These are phyloP conservation scores for Hydropsyche tenuis DNA, from an alignment of 1,140 invertebrate species.

Conservation along the genomic window DNA sequence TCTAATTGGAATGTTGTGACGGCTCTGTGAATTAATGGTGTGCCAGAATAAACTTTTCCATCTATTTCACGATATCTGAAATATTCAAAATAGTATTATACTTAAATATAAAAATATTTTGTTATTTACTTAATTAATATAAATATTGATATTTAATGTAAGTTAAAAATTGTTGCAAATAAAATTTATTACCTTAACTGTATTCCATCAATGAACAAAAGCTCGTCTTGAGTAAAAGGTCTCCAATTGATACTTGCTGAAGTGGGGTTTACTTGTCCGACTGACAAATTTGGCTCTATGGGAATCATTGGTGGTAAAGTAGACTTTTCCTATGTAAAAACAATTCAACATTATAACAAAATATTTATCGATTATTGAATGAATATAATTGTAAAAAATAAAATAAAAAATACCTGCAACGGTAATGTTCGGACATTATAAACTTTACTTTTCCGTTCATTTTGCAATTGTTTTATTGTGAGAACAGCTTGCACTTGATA, in stretches of 20 bases:
- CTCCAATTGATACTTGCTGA: conserved; percentile 82
- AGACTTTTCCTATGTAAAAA: conserved; percentile 52
- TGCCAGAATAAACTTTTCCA: conserved; percentile 75
- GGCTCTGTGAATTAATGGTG: conserved; percentile 77
- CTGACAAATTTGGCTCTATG: conserved; percentile 73
- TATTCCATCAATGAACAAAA: conserved; percentile 69
- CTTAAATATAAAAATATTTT: not conserved
- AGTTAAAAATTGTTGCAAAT: conserved; percentile 29
- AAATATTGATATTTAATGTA: conserved; percentile 16
- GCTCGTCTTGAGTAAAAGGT: conserved; percentile 78
- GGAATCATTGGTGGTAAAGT: conserved; percentile 71
- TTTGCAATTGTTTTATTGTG: conserved; percentile 73
- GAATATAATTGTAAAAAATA: conserved; percentile 1
- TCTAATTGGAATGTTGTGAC: conserved; percentile 76
- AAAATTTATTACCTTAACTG: conserved; percentile 63
- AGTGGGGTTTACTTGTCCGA: conserved; percentile 77
- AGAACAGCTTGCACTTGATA: conserved; percentile 84
- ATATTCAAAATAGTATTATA: too few species aligned
- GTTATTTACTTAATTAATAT: not conserved
- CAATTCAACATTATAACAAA: not conserved
- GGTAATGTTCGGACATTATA: conserved; percentile 73
- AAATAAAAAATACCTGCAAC: conserved; percentile 46
- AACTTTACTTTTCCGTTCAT: conserved; percentile 75
- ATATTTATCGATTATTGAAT: not conserved
- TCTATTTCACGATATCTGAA: conserved; percentile 71